Conservation (phyloP, 2,797 vertebrate species). For the Anguilla marmorata region DNA sequence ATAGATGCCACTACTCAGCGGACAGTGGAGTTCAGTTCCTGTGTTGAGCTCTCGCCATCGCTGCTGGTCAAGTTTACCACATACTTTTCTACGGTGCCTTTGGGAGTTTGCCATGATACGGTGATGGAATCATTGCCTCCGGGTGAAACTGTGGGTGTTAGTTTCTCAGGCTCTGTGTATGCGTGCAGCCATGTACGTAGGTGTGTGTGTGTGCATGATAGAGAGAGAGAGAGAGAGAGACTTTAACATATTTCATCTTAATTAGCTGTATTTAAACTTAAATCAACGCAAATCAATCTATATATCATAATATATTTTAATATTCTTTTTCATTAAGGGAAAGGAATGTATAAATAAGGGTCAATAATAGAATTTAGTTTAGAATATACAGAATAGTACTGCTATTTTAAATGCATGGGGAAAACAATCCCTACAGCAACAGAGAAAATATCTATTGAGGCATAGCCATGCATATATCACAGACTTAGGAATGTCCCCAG, state of each 20-base stretch:
- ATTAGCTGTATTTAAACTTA: too few relatives aligned
- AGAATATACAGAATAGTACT: too few relatives aligned
- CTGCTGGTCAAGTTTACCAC: slow-evolving; percentile 39
- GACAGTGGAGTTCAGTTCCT: accelerated
- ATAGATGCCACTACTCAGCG: background rate
- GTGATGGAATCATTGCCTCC: slow-evolving; percentile 36
- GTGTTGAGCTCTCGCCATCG: accelerated
- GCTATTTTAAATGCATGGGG: too few relatives aligned
- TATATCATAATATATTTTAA: too few relatives aligned
- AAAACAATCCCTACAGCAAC: too few relatives aligned
- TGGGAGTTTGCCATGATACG: slow-evolving; percentile 33
- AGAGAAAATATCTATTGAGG: too few relatives aligned
- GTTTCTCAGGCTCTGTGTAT: slow-evolving; percentile 27
- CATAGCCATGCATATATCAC: too few relatives aligned
- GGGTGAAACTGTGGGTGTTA: slow-evolving; percentile 28
- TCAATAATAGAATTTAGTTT: too few relatives aligned
- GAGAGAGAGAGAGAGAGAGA: slow-evolving; percentile 8
- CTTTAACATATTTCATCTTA: background rate
- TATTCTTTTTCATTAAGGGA: too few relatives aligned
- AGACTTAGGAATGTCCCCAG: background rate
- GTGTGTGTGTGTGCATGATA: background rate
- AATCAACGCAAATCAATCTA: too few relatives aligned
- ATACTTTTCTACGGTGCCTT: slow-evolving; percentile 53
- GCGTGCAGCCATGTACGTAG: too few relatives aligned
- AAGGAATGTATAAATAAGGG: too few relatives aligned